Evolutionary conservation across 2,797 vertebrate species (phyloP).

Genomic region (Molossus alvarezi): DNA sequence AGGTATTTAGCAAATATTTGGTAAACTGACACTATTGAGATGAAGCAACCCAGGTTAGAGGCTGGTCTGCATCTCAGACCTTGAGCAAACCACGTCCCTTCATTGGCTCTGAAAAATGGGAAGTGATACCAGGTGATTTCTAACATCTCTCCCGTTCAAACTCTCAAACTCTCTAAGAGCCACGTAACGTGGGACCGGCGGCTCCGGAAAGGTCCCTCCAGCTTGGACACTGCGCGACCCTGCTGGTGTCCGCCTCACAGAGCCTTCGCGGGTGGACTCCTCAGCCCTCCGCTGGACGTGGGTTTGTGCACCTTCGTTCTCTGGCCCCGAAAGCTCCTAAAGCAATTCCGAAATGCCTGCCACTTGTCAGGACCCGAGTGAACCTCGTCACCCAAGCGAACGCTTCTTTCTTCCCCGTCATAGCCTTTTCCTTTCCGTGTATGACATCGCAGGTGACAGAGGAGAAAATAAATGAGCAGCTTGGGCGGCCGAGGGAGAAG

Average conservation of each 20-base stretch:
- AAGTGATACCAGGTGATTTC: slow-evolving; percentile 10
- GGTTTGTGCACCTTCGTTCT: neutral
- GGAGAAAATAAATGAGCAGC: neutral
- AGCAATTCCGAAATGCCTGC: neutral
- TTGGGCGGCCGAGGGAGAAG: neutral
- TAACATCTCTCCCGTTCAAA: slow-evolving; percentile 3
- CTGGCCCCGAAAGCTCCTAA: slow-evolving; percentile 1
- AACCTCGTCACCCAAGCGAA: neutral
- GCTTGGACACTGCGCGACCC: slow-evolving; percentile 10
- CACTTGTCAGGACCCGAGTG: neutral
- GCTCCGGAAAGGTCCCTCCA: neutral
- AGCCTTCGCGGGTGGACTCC: neutral
- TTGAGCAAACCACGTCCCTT: neutral
- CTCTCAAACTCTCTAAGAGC: slow-evolving; percentile 33
- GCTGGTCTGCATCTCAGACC: neutral
- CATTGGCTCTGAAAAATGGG: neutral
- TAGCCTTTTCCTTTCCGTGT: neutral
- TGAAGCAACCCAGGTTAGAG: neutral
- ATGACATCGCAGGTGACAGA: neutral
- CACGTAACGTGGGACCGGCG: neutral
- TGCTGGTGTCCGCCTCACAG: neutral
- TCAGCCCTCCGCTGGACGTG: neutral
- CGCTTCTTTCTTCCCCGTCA: neutral
- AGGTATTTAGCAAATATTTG: neutral
- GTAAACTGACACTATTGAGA: neutral